Percentiles rank a stretch among this genome's conserved stretches.
phyloP scores from a whole-genome alignment of 2,888 invertebrate genomes.

The Syrista parreyssii region DNA sequence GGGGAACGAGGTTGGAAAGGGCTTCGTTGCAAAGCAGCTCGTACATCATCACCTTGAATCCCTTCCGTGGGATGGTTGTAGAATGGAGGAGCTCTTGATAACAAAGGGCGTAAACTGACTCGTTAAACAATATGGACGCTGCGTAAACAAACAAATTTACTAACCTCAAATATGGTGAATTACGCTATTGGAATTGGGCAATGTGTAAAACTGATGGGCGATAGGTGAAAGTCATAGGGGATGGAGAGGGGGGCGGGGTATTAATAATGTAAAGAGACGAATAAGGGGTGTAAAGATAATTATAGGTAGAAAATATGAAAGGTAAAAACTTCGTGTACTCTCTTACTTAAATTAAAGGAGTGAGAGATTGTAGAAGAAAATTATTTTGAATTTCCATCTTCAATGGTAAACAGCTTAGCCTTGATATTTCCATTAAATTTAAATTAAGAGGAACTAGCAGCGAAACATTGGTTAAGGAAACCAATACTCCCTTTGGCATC shows the following conservation, averaged over 20 bases:
- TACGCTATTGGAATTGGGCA: background rate
- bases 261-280: background rate
- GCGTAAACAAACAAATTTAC: conserved; percentile 4
- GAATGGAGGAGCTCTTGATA: conserved; percentile 46
- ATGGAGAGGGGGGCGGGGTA: background rate
- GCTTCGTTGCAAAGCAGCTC: conserved; percentile 45
- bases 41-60: conserved; percentile 47
- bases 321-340: background rate
- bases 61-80: conserved; percentile 41
- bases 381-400: background rate
- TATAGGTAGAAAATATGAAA: background rate
- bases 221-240: background rate
- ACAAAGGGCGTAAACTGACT: conserved; percentile 33
- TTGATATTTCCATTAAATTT: background rate
- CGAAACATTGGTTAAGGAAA: background rate
- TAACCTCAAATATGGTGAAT: background rate
- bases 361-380: background rate
- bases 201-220: background rate
- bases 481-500: background rate
- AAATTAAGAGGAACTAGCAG: background rate
- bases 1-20: conserved; percentile 43
- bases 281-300: background rate
- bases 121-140: conserved; percentile 1
- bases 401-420: background rate
- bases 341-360: background rate